These are phyloP conservation scores for Ctena decussata DNA, from an alignment of 2,888 invertebrate genomes.

Conservation along the genomic window DNA sequence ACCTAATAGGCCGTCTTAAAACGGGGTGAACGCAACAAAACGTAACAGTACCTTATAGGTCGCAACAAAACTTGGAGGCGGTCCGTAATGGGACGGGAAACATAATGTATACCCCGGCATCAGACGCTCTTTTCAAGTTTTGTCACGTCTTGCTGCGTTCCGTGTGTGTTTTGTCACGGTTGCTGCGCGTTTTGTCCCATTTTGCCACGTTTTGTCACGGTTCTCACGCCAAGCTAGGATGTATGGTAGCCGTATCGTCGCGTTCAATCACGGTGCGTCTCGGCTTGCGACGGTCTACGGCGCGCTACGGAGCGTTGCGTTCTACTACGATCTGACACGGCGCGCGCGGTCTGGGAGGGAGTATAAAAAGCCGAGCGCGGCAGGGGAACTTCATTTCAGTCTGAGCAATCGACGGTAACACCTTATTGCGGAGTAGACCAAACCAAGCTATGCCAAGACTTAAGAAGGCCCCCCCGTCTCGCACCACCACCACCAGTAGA, in stretches of 20 bases:
- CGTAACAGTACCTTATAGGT: slow-evolving; percentile 21
- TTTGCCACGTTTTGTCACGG: slow-evolving; percentile 10
- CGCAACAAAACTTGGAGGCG: slow-evolving; percentile 25
- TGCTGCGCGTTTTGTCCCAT: neutral
- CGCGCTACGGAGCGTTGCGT: too few relatives aligned
- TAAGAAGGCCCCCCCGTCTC: too few relatives aligned
- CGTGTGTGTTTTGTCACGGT: slow-evolving; percentile 13
- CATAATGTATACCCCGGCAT: slow-evolving; percentile 6
- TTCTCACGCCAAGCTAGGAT: neutral
- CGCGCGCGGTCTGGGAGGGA: too few relatives aligned
- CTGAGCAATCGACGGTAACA: too few relatives aligned
- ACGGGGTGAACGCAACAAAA: slow-evolving; percentile 23
- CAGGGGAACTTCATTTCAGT: too few relatives aligned
- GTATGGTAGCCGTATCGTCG: slow-evolving; percentile 3
- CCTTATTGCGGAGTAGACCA: too few relatives aligned
- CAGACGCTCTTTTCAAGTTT: slow-evolving; percentile 12
- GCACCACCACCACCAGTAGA: neutral
- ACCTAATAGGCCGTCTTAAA: slow-evolving; percentile 16
- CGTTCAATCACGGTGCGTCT: neutral
- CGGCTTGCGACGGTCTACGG: too few relatives aligned
- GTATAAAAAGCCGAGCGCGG: too few relatives aligned
- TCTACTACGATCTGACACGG: too few relatives aligned
- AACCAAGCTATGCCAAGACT: too few relatives aligned
- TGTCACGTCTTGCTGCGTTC: too few relatives aligned
- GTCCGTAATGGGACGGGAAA: slow-evolving; percentile 31